A percentile compares a stretch with the other conserved stretches of the same genome.
These are phyloP conservation scores for Trematomus bernacchii DNA, from an alignment of 2,797 vertebrate species.

Conservation along the genomic window DNA sequence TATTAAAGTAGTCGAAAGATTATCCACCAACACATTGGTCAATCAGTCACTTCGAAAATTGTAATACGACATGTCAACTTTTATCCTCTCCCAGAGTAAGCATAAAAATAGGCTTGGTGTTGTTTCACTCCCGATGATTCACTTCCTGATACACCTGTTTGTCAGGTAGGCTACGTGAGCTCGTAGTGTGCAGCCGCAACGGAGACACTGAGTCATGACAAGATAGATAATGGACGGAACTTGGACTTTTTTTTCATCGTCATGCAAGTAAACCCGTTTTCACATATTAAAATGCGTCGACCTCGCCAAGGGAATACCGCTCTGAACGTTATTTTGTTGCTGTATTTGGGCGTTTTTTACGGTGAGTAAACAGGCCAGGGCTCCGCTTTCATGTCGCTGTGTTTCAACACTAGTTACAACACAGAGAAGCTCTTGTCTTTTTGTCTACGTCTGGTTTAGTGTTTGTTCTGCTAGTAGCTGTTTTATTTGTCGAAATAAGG, in stretches of 20 bases:
- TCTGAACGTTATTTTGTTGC: constrained; percentile 27
- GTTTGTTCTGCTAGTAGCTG: neutral
- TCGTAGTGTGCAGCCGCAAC: neutral
- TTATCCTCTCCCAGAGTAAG: too few species aligned
- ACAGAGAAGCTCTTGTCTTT: neutral
- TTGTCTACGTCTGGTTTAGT: too few species aligned
- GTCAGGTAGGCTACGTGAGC: constrained; percentile 74
- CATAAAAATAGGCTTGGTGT: too few species aligned
- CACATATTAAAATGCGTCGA: constrained; percentile 55
- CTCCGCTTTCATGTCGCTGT: neutral
- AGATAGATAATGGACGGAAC: constrained; percentile 65
- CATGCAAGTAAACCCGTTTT: neutral
- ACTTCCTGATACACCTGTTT: constrained; percentile 87
- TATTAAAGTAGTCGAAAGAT: neutral
- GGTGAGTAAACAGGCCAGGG: constrained; percentile 73
- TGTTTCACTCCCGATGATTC: neutral
- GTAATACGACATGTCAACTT: neutral
- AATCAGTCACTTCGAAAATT: neutral
- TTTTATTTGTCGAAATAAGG: neutral
- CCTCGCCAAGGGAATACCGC: neutral
- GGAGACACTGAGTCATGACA: constrained; percentile 31
- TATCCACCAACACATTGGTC: neutral
- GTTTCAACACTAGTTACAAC: neutral
- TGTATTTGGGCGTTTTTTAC: constrained; percentile 37
- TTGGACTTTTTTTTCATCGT: neutral